Conservation (phyloP, 2,888 invertebrate genomes). For the Caenorhabditis sp. region DNA sequence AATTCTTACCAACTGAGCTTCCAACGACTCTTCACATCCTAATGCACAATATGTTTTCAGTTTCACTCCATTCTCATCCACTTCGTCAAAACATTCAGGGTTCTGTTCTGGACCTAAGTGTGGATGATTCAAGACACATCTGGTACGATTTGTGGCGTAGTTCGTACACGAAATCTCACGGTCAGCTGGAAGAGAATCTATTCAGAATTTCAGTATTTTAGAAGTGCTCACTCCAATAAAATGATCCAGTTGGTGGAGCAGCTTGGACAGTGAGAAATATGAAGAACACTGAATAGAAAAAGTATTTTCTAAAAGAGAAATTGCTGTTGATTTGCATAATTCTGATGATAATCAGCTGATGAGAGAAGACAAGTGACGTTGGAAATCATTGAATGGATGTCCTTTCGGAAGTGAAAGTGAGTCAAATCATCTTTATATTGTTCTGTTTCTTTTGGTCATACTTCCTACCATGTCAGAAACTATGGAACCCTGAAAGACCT, state of each 20-base stretch:
- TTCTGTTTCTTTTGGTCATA: background rate
- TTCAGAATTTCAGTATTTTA: background rate
- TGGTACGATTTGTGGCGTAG: slow-evolving; percentile 65
- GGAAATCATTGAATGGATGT: background rate
- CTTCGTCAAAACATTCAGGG: slow-evolving; percentile 80
- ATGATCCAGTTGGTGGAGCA: slow-evolving; percentile 52
- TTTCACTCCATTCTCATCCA: slow-evolving; percentile 69
- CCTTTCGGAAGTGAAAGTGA: slow-evolving; percentile 38
- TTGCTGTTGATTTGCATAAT: slow-evolving; percentile 32
- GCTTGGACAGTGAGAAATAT: background rate
- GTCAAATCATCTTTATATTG: slow-evolving; percentile 12
- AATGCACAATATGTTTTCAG: slow-evolving; percentile 76
- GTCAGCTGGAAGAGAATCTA: slow-evolving; percentile 34
- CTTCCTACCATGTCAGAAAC: background rate
- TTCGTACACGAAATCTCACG: slow-evolving; percentile 54
- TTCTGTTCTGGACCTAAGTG: slow-evolving; percentile 76
- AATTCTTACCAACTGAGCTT: slow-evolving; percentile 71
- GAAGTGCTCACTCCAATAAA: slow-evolving; percentile 39
- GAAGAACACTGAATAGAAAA: background rate
- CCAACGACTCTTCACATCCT: slow-evolving; percentile 79
- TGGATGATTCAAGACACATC: slow-evolving; percentile 74
- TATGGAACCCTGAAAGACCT: no score
- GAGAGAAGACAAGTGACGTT: slow-evolving; percentile 15
- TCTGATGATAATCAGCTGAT: slow-evolving; percentile 16
- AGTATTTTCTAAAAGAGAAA: background rate